Evolutionary conservation across 2,113 vertebrate species (phyloP).

Genomic region (Gadus macrocephalus): DNA sequence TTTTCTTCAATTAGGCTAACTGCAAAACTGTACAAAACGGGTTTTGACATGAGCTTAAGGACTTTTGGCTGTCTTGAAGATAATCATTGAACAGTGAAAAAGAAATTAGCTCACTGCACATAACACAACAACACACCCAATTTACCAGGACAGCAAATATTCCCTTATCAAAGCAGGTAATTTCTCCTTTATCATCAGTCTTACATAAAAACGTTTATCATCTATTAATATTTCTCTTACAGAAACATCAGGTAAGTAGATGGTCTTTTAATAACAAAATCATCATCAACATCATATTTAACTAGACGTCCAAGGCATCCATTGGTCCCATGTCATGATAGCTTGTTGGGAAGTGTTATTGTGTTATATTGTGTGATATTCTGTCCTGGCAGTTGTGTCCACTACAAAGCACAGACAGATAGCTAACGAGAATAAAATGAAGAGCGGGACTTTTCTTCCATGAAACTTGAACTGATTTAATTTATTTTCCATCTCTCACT

Average conservation of each 20-base stretch:
- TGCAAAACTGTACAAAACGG: background rate
- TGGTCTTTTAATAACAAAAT: background rate
- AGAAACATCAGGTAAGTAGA: conserved; percentile 2
- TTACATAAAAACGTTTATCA: background rate
- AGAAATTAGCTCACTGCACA: conserved; percentile 1
- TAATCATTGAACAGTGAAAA: background rate
- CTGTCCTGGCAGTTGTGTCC: too few relatives aligned
- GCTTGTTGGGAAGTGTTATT: too few relatives aligned
- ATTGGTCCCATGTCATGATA: too few relatives aligned
- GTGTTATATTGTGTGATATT: too few relatives aligned
- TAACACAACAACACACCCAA: conserved; percentile 1
- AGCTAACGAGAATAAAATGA: background rate
- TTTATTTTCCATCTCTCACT: too few relatives aligned
- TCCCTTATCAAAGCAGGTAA: conserved; percentile 3
- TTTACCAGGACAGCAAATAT: conserved; percentile 5
- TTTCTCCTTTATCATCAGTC: background rate
- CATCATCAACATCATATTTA: too few relatives aligned
- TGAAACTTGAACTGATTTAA: too few relatives aligned
- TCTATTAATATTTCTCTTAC: conserved; percentile 1
- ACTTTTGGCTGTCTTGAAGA: conserved; percentile 1
- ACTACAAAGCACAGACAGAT: background rate
- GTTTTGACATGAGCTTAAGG: conserved; percentile 2
- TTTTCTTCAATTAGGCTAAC: background rate
- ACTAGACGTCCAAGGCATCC: too few relatives aligned
- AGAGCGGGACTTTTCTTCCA: background rate